Percentiles rank a stretch among this genome's conserved stretches.
These are phyloP conservation scores for Epinephelus awoara DNA, from an alignment of 2,797 vertebrate genomes.

Conservation along the genomic window DNA sequence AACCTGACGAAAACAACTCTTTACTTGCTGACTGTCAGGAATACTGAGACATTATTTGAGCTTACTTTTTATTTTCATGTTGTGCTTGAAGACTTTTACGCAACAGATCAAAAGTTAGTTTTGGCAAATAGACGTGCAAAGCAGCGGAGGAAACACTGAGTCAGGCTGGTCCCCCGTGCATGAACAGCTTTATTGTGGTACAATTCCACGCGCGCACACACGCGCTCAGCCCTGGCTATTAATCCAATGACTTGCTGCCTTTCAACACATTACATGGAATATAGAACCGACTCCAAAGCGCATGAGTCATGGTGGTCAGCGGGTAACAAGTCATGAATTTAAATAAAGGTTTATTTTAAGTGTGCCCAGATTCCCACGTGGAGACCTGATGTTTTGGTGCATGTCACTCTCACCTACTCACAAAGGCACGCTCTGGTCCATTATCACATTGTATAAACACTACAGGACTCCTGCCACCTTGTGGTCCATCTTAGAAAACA, in stretches of 20 bases:
- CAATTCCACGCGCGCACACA: not conserved
- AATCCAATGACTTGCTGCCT: not conserved
- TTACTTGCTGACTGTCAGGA: not conserved
- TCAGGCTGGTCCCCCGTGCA: slow-evolving; percentile 44
- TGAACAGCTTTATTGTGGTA: slow-evolving; percentile 63
- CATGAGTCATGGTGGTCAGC: slow-evolving; percentile 28
- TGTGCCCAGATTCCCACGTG: slow-evolving; percentile 16
- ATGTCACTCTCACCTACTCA: not conserved
- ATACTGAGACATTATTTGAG: not conserved
- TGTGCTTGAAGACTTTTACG: not conserved
- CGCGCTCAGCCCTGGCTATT: not conserved
- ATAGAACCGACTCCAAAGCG: not conserved
- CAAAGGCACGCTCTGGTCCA: not conserved
- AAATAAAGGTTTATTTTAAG: slow-evolving; percentile 10
- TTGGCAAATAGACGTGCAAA: not conserved
- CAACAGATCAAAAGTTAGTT: not conserved
- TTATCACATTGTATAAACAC: not conserved
- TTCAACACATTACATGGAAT: slow-evolving; percentile 9
- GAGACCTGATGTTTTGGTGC: slow-evolving; percentile 30
- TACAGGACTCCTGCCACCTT: slow-evolving; percentile 37
- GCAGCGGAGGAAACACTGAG: slow-evolving; percentile 60
- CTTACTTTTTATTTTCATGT: not conserved
- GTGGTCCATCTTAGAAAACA: slow-evolving; percentile 14
- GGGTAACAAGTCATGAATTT: slow-evolving; percentile 10
- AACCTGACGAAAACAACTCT: not conserved